A percentile compares a stretch with the other conserved stretches of the same genome.
Evolutionary conservation across 2,113 vertebrate species (phyloP).

Genomic region (Neolamprologus brichardi): DNA sequence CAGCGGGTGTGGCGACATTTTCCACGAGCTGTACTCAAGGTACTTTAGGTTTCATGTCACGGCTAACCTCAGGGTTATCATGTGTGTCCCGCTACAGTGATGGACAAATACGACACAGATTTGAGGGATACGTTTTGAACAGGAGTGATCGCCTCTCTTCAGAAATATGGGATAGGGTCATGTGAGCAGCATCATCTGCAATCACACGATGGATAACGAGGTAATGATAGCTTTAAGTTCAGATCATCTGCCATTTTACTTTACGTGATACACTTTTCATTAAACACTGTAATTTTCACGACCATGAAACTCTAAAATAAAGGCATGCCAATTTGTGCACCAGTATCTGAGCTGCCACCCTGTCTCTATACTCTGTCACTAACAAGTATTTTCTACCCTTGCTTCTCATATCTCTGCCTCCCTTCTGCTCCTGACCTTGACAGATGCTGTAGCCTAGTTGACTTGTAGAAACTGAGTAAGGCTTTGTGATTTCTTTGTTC

Average conservation of each 20-base stretch:
- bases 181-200: conserved; percentile 8
- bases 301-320: not conserved
- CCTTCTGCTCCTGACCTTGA: conserved; percentile 16
- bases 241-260: not conserved
- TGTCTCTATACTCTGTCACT: conserved; percentile 1
- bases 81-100: conserved; percentile 1
- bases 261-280: not conserved
- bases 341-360: not conserved
- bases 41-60: not conserved
- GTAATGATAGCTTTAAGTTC: not conserved
- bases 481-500: conserved; percentile 9
- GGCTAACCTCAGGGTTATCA: conserved; percentile 6
- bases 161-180: conserved; percentile 1
- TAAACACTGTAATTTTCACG: not conserved
- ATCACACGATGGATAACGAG: conserved; percentile 48
- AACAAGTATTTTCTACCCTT: conserved; percentile 27
- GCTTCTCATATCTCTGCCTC: conserved; percentile 10
- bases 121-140: not conserved
- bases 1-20: not conserved
- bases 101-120: not conserved
- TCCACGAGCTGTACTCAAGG: not conserved
- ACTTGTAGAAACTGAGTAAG: conserved; percentile 61
- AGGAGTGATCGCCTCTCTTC: not conserved
- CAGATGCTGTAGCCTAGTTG: conserved; percentile 60
- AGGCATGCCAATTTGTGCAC: not conserved